Evolutionary conservation across 1,140 invertebrate species (phyloP).

Genomic region (Aphidius ervi): DNA sequence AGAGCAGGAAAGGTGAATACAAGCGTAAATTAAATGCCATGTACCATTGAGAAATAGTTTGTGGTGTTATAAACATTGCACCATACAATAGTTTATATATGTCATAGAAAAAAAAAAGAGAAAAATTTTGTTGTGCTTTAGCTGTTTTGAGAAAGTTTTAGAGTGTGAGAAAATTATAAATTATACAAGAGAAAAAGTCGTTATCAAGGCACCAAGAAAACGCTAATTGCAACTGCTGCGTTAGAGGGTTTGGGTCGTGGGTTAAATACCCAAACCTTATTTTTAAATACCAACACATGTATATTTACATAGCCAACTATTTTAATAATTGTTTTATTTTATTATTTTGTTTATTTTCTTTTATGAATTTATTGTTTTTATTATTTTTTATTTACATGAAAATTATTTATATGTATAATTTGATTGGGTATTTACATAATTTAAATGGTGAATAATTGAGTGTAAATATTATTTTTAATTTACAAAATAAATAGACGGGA

Average conservation of each 20-base stretch:
- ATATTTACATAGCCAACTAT: no score
- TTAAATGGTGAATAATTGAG: no score
- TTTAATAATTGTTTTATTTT: no score
- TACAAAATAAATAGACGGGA: no score
- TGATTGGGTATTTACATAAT: no score
- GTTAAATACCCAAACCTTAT: conserved; percentile 4
- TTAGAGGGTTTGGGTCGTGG: conserved; percentile 22
- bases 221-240: conserved; percentile 25
- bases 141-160: not conserved
- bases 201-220: conserved; percentile 27
- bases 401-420: no score
- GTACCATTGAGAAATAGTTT: conserved; percentile 30
- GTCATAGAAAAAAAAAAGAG: not conserved
- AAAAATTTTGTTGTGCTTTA: not conserved
- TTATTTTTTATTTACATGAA: no score
- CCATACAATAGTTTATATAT: conserved; percentile 22
- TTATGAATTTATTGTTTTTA: no score
- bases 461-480: no score
- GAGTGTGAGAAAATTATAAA: no score
- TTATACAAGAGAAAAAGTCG: conserved; percentile 23
- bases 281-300: not conserved
- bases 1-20: conserved; percentile 3
- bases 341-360: no score
- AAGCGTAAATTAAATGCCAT: conserved; percentile 29
- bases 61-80: conserved; percentile 26